Percentiles rank a stretch among this genome's conserved stretches.
Conservation (phyloP, 2,113 vertebrate species). For the Nothoprocta pentlandii region DNA sequence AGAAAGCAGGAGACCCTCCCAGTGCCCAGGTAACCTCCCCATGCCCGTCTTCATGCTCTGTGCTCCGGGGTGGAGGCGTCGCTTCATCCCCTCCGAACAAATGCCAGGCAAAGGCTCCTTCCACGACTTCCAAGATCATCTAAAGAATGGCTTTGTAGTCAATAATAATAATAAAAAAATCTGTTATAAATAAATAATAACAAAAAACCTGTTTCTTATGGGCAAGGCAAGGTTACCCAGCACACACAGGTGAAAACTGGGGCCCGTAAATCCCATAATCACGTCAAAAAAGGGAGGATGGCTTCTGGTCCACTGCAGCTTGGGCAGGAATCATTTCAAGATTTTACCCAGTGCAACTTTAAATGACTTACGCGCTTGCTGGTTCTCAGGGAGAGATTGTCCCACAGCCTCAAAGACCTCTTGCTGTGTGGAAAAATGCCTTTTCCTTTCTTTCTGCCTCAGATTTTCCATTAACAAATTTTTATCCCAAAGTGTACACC, state of each 20-base stretch:
- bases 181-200: too few relatives aligned
- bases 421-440: constrained; percentile 25
- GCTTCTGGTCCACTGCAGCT: neutral
- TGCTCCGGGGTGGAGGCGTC: neutral
- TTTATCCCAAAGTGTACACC: constrained; percentile 36
- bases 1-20: neutral
- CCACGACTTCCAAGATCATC: neutral
- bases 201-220: neutral
- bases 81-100: neutral
- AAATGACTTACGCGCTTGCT: neutral
- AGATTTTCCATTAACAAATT: constrained; percentile 29
- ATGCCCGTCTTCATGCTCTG: neutral
- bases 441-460: constrained; percentile 50
- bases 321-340: neutral
- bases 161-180: too few relatives aligned
- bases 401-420: constrained; percentile 36
- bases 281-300: neutral
- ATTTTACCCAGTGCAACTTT: neutral
- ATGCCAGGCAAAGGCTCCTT: neutral
- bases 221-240: neutral
- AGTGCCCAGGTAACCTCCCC: neutral
- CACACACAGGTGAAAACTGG: neutral
- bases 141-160: neutral
- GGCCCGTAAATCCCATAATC: neutral
- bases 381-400: constrained; percentile 16